Evolutionary conservation across 2,797 vertebrate genomes (phyloP), one percentile per base, ranked within the genome.

Genomic region (Thaleichthys pacificus): DNA sequence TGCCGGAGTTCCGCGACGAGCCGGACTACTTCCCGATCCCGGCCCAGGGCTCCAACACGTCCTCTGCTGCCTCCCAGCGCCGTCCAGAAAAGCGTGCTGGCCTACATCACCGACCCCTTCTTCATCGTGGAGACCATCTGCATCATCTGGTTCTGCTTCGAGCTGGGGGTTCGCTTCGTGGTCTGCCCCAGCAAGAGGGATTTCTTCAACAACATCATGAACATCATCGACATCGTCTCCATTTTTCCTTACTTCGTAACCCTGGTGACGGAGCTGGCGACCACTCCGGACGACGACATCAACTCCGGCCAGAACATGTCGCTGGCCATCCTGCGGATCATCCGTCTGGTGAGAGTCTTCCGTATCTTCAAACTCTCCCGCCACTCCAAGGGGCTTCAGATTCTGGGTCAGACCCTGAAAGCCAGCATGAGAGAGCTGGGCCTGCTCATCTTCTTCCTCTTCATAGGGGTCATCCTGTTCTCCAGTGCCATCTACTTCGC

Each of bases 171-270:
- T 21, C 94, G 98, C 9, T 98, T 99, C 28, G 80, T 94, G 0
- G 97, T 97, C 68, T 99, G 98, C 74, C 98, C 98, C 71, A 99
- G 97, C 91, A 98, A 98, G 86, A 91, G 95, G 0, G 94, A 95
- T 63, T 99, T 99, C 92, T 99, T 99, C 90, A 94, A 92, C 73
- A 97, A 98, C 90, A 96, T 99, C 86, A 99, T 99, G 97, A 99
- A 99, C 73, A 92, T 95, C 69, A 99, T 99, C 0, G 98, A 99
- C 83, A 95, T 99, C 1, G 93, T 99, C 47, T 99, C 98, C 75
- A 96, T 99, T 86, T 95, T 98, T 80, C 98, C 98, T 35, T 99
- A 99, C 90, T 99, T 99, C 3, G 95, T 98, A 28, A 97, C 97
- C 0, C 91, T 99, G 85, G 93, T 95, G 84, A 99, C 97, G 0